Percentiles rank a stretch among this genome's conserved stretches.
Evolutionary conservation across 2,888 invertebrate species (phyloP).

Genomic region (Blastobasis adustella): DNA sequence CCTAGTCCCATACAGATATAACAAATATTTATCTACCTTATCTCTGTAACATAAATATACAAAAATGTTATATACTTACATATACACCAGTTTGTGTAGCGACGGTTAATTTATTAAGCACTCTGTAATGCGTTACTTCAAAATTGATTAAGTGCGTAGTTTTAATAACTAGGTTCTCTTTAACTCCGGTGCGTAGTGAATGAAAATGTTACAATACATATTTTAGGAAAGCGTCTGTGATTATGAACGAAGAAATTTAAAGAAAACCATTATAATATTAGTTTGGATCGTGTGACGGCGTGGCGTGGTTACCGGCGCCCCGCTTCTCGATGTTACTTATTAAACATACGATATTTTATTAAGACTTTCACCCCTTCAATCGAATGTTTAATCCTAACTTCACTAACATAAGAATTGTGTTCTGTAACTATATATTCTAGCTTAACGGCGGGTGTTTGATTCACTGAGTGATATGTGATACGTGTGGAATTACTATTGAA

Average conservation of each 20-base stretch:
- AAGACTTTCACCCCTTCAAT: slow-evolving; percentile 29
- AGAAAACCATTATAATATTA: slow-evolving; percentile 62
- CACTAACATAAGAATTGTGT: slow-evolving; percentile 28
- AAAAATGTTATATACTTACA: slow-evolving; percentile 29
- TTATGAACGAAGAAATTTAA: slow-evolving; percentile 71
- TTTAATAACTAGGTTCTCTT: slow-evolving; percentile 44
- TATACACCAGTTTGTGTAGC: slow-evolving; percentile 59
- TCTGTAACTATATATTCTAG: slow-evolving; percentile 18
- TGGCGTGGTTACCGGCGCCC: slow-evolving; percentile 20
- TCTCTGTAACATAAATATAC: slow-evolving; percentile 55
- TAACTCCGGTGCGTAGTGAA: slow-evolving; percentile 56
- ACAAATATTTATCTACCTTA: slow-evolving; percentile 65
- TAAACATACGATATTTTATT: slow-evolving; percentile 30
- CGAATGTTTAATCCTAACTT: slow-evolving; percentile 21
- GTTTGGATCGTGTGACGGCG: slow-evolving; percentile 31
- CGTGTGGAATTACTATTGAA: not conserved
- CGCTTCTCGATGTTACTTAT: slow-evolving; percentile 34
- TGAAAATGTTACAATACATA: slow-evolving; percentile 59
- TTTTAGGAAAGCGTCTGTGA: slow-evolving; percentile 75
- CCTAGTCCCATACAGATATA: slow-evolving; percentile 71
- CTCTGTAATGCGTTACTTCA: slow-evolving; percentile 53
- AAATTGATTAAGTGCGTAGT: slow-evolving; percentile 52
- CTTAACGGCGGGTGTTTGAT: slow-evolving; percentile 7
- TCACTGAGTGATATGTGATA: slow-evolving; percentile 21
- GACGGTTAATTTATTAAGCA: slow-evolving; percentile 68